These are phyloP conservation scores for Salvelinus fontinalis DNA, from an alignment of 2,113 vertebrate species.

Conservation along the genomic window DNA sequence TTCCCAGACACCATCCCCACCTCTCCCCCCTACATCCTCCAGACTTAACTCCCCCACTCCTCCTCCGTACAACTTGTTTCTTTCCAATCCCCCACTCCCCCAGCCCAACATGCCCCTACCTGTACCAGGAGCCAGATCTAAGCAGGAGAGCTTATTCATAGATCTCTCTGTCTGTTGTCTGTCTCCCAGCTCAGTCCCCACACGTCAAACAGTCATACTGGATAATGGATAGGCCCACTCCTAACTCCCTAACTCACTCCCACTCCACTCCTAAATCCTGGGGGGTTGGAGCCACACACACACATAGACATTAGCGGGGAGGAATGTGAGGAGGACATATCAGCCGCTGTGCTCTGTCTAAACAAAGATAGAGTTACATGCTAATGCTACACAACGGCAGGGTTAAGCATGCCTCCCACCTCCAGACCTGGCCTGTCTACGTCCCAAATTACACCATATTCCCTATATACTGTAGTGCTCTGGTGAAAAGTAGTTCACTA, in stretches of 20 bases:
- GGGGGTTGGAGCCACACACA: no score
- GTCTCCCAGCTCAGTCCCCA: conserved; percentile 3
- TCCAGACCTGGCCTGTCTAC: background rate
- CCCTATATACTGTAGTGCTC: no score
- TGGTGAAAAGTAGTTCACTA: no score
- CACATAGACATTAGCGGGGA: conserved; percentile 32
- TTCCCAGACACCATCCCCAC: conserved; percentile 2
- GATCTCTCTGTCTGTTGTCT: conserved; percentile 24
- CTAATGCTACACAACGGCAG: conserved; percentile 29
- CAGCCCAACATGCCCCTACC: conserved; percentile 55
- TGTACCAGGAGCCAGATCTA: conserved; percentile 47
- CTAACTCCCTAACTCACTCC: background rate
- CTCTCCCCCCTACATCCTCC: background rate
- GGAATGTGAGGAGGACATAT: conserved; percentile 50
- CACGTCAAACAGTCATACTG: background rate
- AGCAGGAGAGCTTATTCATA: conserved; percentile 50
- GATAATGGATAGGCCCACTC: background rate
- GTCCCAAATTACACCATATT: no score
- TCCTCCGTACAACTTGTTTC: background rate
- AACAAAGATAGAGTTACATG: conserved; percentile 6
- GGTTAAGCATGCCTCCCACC: conserved; percentile 25
- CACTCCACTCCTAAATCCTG: background rate
- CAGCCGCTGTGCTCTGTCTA: conserved; percentile 19
- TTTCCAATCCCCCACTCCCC: conserved; percentile 15
- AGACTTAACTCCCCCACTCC: background rate